Conservation (phyloP, 2,888 invertebrate species). For the Himalopsyche kuldschensis region DNA sequence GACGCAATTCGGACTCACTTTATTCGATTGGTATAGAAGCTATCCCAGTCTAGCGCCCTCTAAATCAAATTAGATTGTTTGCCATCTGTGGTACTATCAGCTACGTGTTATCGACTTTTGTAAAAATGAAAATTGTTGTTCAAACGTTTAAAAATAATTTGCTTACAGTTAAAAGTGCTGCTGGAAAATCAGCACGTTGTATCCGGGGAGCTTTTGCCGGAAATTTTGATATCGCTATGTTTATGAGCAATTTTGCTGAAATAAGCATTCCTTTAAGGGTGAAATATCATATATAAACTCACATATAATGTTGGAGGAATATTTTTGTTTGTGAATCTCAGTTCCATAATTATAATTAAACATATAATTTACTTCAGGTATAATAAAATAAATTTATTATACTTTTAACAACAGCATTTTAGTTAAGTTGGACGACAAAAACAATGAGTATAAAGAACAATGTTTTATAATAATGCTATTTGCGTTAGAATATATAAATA, state of each 20-base stretch:
- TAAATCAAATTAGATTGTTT: neutral
- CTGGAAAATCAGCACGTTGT: neutral
- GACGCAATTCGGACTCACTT: neutral
- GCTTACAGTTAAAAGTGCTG: neutral
- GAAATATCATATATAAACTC: neutral
- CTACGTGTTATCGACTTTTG: neutral
- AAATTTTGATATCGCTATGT: neutral
- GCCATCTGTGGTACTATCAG: neutral
- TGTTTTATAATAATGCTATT: no score
- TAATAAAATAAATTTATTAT: no score
- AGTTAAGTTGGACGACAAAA: no score
- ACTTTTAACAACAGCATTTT: no score
- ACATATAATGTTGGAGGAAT: no score
- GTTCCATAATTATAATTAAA: no score
- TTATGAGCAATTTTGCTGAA: neutral
- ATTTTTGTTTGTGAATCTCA: no score
- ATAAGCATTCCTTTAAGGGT: neutral
- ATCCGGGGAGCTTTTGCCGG: neutral
- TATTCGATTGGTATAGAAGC: neutral
- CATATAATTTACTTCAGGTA: no score
- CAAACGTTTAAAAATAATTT: neutral
- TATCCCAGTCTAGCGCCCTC: neutral
- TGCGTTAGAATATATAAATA: no score
- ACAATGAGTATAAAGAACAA: no score
- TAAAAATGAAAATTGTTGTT: neutral